A percentile compares a stretch with the other conserved stretches of the same genome.
These are phyloP conservation scores for Archivesica marissinica DNA, from an alignment of 1,140 invertebrate genomes.

Conservation along the genomic window DNA sequence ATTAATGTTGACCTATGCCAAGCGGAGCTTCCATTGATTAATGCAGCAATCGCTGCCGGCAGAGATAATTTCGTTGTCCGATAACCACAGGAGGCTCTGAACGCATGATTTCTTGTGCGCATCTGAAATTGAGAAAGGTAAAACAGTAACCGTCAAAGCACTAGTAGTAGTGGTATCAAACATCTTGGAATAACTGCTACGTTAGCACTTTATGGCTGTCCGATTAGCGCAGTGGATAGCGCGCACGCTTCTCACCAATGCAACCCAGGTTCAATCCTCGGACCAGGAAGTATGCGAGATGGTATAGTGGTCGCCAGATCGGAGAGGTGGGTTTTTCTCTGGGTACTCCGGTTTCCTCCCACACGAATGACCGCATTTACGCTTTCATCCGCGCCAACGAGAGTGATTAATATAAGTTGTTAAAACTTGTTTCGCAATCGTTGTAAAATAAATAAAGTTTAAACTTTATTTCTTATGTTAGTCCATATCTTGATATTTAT, in stretches of 20 bases:
- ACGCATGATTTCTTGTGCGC: constrained; percentile 43
- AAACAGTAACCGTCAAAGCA: not conserved
- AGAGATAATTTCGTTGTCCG: constrained; percentile 28
- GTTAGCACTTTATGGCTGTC: not conserved
- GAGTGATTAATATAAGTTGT: no score
- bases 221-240: not conserved
- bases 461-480: not conserved
- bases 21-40: constrained; percentile 57
- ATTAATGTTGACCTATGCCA: no score
- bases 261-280: not conserved
- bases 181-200: not conserved
- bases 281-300: not conserved
- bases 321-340: no score
- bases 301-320: not conserved
- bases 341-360: no score
- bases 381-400: no score
- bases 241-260: not conserved
- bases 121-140: constrained; percentile 31
- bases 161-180: not conserved
- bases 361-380: no score
- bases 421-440: no score
- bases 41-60: constrained; percentile 44
- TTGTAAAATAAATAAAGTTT: no score
- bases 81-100: constrained; percentile 11
- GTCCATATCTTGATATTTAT: no score